These are phyloP conservation scores for Neuroscelio doddi DNA, from an alignment of 2,888 invertebrate species.

Conservation along the genomic window DNA sequence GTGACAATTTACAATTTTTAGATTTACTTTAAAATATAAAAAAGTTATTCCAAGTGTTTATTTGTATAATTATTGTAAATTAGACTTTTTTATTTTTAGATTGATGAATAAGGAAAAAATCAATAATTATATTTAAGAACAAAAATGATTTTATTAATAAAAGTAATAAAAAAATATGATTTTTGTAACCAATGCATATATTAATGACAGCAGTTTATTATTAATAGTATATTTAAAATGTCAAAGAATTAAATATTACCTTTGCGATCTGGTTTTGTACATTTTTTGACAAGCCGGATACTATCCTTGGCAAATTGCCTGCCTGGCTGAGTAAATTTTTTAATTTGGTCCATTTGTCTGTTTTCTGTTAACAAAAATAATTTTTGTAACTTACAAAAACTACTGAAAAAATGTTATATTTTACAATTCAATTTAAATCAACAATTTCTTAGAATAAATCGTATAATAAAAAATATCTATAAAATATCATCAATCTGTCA, in stretches of 20 bases:
- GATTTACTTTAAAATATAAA: too few relatives aligned
- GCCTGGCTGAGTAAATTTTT: slow-evolving; percentile 94
- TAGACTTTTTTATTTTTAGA: too few relatives aligned
- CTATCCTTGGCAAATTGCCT: slow-evolving; percentile 99
- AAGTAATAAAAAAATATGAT: slow-evolving; percentile 5
- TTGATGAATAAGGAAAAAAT: too few relatives aligned
- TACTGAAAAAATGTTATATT: background rate
- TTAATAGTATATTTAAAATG: slow-evolving; percentile 8
- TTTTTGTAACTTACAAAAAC: background rate
- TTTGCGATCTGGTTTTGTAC: slow-evolving; percentile 99
- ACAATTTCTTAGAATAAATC: background rate
- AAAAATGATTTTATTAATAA: background rate
- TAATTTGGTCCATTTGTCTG: slow-evolving; percentile 99
- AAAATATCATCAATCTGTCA: background rate
- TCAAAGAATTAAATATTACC: slow-evolving; percentile 74
- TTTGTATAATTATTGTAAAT: too few relatives aligned
- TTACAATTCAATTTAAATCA: background rate
- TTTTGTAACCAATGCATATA: background rate
- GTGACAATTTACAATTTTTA: too few relatives aligned
- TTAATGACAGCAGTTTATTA: too few relatives aligned
- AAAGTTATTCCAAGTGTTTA: too few relatives aligned
- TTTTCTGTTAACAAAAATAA: too few relatives aligned
- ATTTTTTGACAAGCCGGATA: slow-evolving; percentile 96
- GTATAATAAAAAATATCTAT: background rate
- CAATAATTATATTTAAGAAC: too few relatives aligned